These are phyloP conservation scores for Lepilemur septentrionalis DNA, from an alignment of 2,797 vertebrate genomes.

Conservation along the genomic window DNA sequence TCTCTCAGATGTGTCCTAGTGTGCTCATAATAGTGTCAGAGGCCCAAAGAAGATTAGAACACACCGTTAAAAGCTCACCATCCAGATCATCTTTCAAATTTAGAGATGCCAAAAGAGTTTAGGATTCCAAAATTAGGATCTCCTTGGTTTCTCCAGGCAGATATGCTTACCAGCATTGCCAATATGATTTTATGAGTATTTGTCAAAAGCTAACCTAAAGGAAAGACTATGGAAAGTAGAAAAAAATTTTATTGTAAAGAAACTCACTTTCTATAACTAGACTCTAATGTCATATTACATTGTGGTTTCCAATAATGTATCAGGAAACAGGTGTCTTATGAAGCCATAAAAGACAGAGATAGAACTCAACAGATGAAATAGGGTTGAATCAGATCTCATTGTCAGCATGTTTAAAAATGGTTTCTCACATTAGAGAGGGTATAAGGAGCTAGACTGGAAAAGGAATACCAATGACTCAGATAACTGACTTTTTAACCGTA, in stretches of 20 bases:
- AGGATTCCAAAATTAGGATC: slow-evolving; percentile 43
- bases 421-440: not conserved
- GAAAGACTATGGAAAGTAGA: slow-evolving; percentile 2
- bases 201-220: slow-evolving; percentile 14
- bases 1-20: not conserved
- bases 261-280: not conserved
- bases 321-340: slow-evolving; percentile 18
- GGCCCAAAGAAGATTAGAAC: slow-evolving; percentile 28
- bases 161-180: not conserved
- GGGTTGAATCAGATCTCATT: not conserved
- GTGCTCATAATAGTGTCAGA: not conserved
- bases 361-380: slow-evolving; percentile 34
- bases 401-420: slow-evolving; percentile 30
- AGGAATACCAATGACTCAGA: not conserved
- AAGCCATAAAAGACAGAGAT: slow-evolving; percentile 13
- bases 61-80: not conserved
- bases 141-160: not conserved
- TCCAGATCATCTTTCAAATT: slow-evolving; percentile 41
- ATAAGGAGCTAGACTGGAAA: not conserved
- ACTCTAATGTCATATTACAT: not conserved
- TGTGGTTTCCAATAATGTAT: slow-evolving; percentile 5
- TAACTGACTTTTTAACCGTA: not conserved
- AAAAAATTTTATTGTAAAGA: not conserved
- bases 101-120: slow-evolving; percentile 23
- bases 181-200: slow-evolving; percentile 25